phyloP scores from a whole-genome alignment of 2,797 vertebrate genomes.

The Rhinella marina region DNA sequence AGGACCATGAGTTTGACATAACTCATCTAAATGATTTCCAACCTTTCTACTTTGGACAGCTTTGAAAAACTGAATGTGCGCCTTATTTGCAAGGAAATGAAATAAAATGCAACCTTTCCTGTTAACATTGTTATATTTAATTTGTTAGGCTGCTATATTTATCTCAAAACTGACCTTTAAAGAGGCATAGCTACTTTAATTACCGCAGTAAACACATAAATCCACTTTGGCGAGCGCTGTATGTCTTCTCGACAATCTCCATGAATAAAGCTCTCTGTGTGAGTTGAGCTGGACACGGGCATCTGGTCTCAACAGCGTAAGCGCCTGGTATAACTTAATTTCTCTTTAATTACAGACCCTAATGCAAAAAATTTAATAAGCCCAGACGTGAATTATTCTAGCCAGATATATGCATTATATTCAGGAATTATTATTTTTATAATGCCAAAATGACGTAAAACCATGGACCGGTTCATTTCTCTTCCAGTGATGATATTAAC shows the following conservation, averaged over 20 bases:
- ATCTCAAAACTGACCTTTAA: slow-evolving; percentile 46
- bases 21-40: neutral
- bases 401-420: slow-evolving; percentile 32
- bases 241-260: neutral
- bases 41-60: slow-evolving; percentile 1
- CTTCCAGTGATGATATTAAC: neutral
- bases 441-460: neutral
- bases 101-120: slow-evolving; percentile 39
- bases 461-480: neutral
- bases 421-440: slow-evolving; percentile 24
- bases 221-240: slow-evolving; percentile 20
- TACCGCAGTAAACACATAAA: slow-evolving; percentile 47
- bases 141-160: slow-evolving; percentile 34
- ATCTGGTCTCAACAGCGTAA: slow-evolving; percentile 31
- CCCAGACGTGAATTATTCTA: slow-evolving; percentile 4
- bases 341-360: slow-evolving; percentile 43
- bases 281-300: slow-evolving; percentile 12
- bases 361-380: slow-evolving; percentile 16
- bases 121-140: slow-evolving; percentile 49
- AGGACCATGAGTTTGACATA: too few relatives aligned
- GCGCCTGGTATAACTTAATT: slow-evolving; percentile 22
- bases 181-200: slow-evolving; percentile 45
- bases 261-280: neutral
- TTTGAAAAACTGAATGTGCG: neutral
- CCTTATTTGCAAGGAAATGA: slow-evolving; percentile 25